phyloP scores from a whole-genome alignment of 1,140 invertebrate genomes.

The Asbolus verrucosus region DNA sequence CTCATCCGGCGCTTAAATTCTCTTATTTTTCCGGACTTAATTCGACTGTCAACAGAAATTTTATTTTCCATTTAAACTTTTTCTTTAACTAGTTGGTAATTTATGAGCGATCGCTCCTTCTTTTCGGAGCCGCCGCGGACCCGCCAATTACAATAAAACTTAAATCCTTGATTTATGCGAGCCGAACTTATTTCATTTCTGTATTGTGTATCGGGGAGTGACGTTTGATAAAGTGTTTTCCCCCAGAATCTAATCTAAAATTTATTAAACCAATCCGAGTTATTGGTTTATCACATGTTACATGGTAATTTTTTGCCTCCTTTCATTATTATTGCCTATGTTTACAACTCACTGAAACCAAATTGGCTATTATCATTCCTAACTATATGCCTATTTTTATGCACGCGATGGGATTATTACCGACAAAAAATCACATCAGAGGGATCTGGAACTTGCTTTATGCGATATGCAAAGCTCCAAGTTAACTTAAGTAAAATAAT shows the following conservation, averaged over 20 bases:
- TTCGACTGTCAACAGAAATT: conserved; percentile 6
- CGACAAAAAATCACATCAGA: neutral
- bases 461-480: no score
- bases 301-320: conserved; percentile 20
- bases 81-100: neutral
- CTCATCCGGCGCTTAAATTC: no score
- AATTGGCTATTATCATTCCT: conserved; percentile 29
- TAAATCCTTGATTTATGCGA: neutral
- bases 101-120: neutral
- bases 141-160: conserved; percentile 2
- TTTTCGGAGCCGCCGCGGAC: neutral
- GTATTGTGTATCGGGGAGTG: neutral
- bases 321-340: conserved; percentile 29
- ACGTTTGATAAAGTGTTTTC: conserved; percentile 14
- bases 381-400: conserved; percentile 16
- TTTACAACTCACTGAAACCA: conserved; percentile 22
- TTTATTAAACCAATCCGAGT: conserved; percentile 14
- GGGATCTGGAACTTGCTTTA: no score
- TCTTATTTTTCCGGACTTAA: neutral
- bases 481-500: no score
- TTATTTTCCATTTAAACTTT: neutral
- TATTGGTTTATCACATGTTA: conserved; percentile 36
- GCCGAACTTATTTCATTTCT: conserved; percentile 9
- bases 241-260: conserved; percentile 14
- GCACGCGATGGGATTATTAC: conserved; percentile 33